Evolutionary conservation across 2,888 invertebrate species (phyloP).

Genomic region (Macrosoma leucophasiata): DNA sequence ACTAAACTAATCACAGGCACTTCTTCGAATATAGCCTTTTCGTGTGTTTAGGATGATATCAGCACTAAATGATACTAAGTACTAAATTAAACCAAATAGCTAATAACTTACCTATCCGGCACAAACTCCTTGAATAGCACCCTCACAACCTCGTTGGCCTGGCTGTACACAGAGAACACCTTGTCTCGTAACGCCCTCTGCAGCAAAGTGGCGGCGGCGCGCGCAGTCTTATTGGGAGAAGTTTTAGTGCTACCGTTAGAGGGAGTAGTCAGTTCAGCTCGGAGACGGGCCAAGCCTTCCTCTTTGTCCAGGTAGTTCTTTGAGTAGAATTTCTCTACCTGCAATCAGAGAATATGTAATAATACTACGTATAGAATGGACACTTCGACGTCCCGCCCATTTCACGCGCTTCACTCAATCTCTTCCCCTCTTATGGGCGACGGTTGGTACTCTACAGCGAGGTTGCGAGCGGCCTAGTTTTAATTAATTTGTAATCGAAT

Average conservation of each 20-base stretch:
- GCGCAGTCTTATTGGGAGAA: conserved; percentile 85
- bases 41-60: too few species aligned
- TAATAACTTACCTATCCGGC: conserved; percentile 78
- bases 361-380: too few species aligned
- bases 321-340: conserved; percentile 93
- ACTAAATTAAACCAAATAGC: too few species aligned
- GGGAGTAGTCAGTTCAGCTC: conserved; percentile 57
- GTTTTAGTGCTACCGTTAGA: conserved; percentile 62
- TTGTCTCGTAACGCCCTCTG: conserved; percentile 90
- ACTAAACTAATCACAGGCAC: background rate
- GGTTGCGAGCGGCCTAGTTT: too few species aligned
- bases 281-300: conserved; percentile 84
- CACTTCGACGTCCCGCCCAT: too few species aligned
- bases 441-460: too few species aligned
- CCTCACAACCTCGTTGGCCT: conserved; percentile 87
- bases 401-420: too few species aligned
- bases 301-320: conserved; percentile 94
- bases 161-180: conserved; percentile 90
- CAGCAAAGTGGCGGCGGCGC: conserved; percentile 86
- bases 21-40: background rate
- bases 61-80: too few species aligned
- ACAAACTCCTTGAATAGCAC: conserved; percentile 89
- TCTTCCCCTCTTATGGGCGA: too few species aligned
- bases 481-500: too few species aligned
- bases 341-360: too few species aligned